phyloP scores from a whole-genome alignment of 1,140 invertebrate genomes.

The Drosophila pectinifera region DNA sequence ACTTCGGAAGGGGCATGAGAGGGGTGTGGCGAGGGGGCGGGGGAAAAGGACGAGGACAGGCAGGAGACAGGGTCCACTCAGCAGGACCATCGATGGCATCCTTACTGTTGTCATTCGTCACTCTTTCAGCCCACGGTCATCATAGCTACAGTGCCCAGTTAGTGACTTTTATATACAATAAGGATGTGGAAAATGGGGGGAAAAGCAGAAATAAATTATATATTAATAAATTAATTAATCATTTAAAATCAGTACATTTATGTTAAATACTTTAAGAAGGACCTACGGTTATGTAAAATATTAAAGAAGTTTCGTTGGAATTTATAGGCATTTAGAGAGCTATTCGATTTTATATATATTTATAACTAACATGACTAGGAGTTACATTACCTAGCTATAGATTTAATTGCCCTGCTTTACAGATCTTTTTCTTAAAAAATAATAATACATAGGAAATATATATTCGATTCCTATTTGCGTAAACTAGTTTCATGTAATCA shows the following conservation, averaged over 20 bases:
- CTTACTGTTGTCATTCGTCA: conserved; percentile 19
- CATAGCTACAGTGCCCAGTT: not conserved
- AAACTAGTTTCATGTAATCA: not conserved
- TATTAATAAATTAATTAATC: not conserved
- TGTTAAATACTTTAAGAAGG: not conserved
- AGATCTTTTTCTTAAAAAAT: not conserved
- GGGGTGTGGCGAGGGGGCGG: not conserved
- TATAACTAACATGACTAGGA: too few species aligned
- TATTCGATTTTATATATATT: too few species aligned
- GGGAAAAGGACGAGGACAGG: not conserved
- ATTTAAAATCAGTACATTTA: not conserved
- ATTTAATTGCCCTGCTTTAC: too few species aligned
- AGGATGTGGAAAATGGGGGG: not conserved
- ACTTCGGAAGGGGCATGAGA: conserved; percentile 27
- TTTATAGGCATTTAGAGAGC: too few species aligned
- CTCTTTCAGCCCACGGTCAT: not conserved
- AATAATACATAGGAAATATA: not conserved
- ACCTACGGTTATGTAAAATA: too few species aligned
- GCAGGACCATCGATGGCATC: conserved; percentile 62
- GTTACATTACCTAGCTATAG: too few species aligned
- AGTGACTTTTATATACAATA: not conserved
- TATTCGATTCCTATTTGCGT: not conserved
- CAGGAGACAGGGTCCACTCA: not conserved
- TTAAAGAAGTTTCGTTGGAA: too few species aligned
- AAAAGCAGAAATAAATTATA: not conserved